These are phyloP conservation scores for Phyllostomus discolor DNA, from an alignment of 2,113 vertebrate species.

Conservation along the genomic window DNA sequence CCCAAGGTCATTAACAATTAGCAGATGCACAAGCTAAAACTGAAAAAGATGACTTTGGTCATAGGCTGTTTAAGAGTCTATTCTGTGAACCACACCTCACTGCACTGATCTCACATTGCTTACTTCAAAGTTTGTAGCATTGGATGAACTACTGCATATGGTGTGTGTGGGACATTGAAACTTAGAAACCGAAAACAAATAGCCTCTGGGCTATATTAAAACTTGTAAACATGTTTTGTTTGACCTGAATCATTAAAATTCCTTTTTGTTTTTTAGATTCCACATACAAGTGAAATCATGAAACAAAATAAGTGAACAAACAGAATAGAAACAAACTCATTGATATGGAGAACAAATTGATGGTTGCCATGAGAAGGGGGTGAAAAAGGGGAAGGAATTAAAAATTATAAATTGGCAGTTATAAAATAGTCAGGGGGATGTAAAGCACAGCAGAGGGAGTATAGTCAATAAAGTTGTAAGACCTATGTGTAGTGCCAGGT, in stretches of 20 bases:
- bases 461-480: not conserved
- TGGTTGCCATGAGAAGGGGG: not conserved
- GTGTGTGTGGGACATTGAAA: not conserved
- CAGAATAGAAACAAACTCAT: not conserved
- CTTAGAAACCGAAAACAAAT: not conserved
- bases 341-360: not conserved
- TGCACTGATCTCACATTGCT: rapidly evolving
- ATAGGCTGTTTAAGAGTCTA: not conserved
- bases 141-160: rapidly evolving
- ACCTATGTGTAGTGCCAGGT: not conserved
- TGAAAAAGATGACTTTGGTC: not conserved
- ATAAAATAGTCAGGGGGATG: not conserved
- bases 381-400: not conserved
- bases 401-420: not conserved
- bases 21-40: not conserved
- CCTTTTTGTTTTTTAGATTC: not conserved
- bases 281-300: not conserved
- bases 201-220: not conserved
- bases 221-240: not conserved
- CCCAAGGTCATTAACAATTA: not conserved
- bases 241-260: not conserved
- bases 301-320: not conserved
- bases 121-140: not conserved
- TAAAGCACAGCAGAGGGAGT: not conserved
- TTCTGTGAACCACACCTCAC: not conserved